A percentile compares a stretch with the other conserved stretches of the same genome.
phyloP scores from a whole-genome alignment of 2,113 vertebrate species.

The rabbit (Oryctolagus cuniculus) region mOryCun1.1 NC_091432.1:211329501-211330000 shows the following conservation, averaged over 20 bases:
- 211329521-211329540: not conserved
- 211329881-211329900: not conserved
- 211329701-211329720: not conserved
- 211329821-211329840: not conserved
- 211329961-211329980: too few relatives aligned
- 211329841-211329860: not conserved
- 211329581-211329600: not conserved
- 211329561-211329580: not conserved
- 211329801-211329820: not conserved
- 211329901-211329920: not conserved
- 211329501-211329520: not conserved
- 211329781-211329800: not conserved
- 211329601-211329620: not conserved
- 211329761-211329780: not conserved
- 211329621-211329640: fast-evolving
- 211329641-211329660: too few relatives aligned
- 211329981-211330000: not conserved
- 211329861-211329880: not conserved
- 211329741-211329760: not conserved
- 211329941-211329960: not conserved
- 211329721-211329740: not conserved
- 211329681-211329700: not conserved
- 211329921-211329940: not conserved
- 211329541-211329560: not conserved
- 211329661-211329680: too few relatives aligned